Evolutionary conservation across 2,113 vertebrate genomes (phyloP), one percentile per base, ranked within the genome.

Genomic region (Pionites leucogaster): DNA sequence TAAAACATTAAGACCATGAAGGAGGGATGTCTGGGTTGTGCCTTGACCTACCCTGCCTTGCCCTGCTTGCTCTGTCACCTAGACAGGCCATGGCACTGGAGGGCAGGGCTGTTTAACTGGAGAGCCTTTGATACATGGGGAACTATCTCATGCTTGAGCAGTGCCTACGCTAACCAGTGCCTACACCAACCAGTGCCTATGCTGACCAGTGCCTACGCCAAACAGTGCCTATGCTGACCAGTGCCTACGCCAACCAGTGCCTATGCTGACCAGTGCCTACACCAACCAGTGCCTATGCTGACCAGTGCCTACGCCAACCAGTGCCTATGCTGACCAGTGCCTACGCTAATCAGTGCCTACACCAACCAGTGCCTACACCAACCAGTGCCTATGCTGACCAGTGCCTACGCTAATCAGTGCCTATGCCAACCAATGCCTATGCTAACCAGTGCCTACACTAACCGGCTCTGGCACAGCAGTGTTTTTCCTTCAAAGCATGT

Each of bases 171-270:
- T 35, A 42, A 47, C 42, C 9, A n/a, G 10, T 20, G 53, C 53
- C 31, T 33, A 12, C 11, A 8, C 52, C 17, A 53, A 6, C 28
- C n/a, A 57, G 20, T 11, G 27, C 18, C n/a, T 17, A 8, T 7
- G 28, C 13, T 50, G 27, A 50, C 3, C 7, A 49, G 25, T 9
- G 8, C 49, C 49, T 52, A 52, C 3, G 1, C 29, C 1, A 55
- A 17, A 7, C 17, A 33, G 18, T 17, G 29, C 37, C 22, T 47
- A 5, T 0, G 0, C 12, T 42, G 13, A 23, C 3, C 22, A 47
- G 46, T 47, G 46, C 22, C 46, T 47, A 47, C 1, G 1, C 25
- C 3, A 52, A 52, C 5, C 13, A 33, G 25, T 24, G 28, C 37
- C 25, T 47, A 5, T 0, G 0, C 16, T 39, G 50, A 37, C n/a